Evolutionary conservation across 2,888 invertebrate species (phyloP).

Genomic region (Leptopilina syphax): DNA sequence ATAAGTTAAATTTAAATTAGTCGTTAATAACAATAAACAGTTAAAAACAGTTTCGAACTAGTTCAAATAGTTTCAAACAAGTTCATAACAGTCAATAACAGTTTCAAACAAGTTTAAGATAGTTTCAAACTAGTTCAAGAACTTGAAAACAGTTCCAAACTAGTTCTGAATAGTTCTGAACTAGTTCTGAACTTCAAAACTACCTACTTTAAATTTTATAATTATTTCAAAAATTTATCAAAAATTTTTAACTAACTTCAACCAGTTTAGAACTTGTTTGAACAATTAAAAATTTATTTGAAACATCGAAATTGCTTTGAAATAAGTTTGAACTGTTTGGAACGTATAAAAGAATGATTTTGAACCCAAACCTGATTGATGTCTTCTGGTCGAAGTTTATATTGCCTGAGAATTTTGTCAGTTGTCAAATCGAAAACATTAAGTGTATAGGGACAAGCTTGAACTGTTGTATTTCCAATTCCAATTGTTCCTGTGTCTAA

Average conservation of each 20-base stretch:
- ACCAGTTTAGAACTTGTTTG: no score
- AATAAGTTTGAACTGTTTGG: no score
- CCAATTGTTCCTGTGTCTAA: conserved; percentile 90
- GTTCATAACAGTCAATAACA: not conserved
- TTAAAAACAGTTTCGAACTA: not conserved
- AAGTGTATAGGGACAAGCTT: conserved; percentile 88
- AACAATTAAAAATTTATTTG: no score
- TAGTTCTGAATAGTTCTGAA: no score
- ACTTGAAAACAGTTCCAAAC: no score
- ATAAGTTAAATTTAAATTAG: no score
- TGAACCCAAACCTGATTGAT: conserved; percentile 79
- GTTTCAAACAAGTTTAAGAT: not conserved
- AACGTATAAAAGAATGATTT: not conserved
- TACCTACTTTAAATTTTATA: no score
- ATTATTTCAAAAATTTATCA: no score
- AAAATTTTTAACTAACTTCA: no score
- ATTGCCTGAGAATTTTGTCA: conserved; percentile 83
- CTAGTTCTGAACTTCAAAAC: no score
- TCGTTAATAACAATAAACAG: not conserved
- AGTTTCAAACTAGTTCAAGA: not conserved
- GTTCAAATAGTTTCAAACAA: not conserved
- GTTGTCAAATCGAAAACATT: conserved; percentile 88
- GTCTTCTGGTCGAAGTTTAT: conserved; percentile 84
- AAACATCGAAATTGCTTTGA: no score
- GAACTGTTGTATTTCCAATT: conserved; percentile 85